Evolutionary conservation across 2,888 invertebrate genomes (phyloP), one percentile per base, ranked within the genome.

Genomic region (Eristalis arbustorum): DNA sequence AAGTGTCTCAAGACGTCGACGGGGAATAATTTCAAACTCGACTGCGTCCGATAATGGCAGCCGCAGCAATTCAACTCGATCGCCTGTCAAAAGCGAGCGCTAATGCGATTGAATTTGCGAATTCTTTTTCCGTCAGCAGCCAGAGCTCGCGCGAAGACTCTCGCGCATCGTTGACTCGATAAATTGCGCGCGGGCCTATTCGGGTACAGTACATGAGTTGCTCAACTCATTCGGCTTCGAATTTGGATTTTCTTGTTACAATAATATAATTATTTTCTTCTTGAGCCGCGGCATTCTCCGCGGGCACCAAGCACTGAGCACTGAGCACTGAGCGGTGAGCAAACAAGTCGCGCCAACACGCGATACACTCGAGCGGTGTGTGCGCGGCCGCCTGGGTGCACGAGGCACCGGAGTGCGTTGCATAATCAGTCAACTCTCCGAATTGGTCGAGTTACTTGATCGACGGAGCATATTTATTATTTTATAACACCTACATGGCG

Each of bases 361-460:
- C 49, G 49, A 49, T 49, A 49, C 49, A 8, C 49, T 18, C 49
- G n/a, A n/a, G 42, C 42, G 49, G 42, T 18, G 49, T 18, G 49
- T 59, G 37, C n/a, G 49, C 18, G 49, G n/a, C 49, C n/a, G 3
- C 14, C 3, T 18, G n/a, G 49, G 49, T 18, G 18, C n/a, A n/a
- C 42, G 42, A 42, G 42, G 14, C 42, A n/a, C 25, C 25, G 25
- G 42, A 67, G 75, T 42, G 67, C 66, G 61, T 80, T 85, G 77
- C 85, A 74, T 85, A 85, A 85, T 22, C 42, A 42, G 66, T 63
- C 67, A 75, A 66, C 72, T 76, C 76, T 68, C 42, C 56, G 71
- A 85, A 82, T 82, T 78, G 77, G 77, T 77, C 82, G 57, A 82
- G 74, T 85, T 82, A 74, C 85, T 66, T 61, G 77, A 82, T 73